These are phyloP conservation scores for Chrysoperla carnea DNA, from an alignment of 1,140 invertebrate species.

Conservation along the genomic window DNA sequence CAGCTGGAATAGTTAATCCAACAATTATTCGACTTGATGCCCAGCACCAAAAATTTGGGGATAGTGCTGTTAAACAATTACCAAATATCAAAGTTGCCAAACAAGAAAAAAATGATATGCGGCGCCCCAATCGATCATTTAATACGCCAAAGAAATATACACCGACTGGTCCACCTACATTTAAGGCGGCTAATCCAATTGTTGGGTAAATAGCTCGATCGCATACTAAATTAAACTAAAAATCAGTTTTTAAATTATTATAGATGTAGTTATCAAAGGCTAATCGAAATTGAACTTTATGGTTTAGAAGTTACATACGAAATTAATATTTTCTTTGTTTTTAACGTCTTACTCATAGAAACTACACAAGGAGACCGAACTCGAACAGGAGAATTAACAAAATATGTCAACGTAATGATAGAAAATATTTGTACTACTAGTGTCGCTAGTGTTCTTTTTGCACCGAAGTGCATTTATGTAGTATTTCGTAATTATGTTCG, in stretches of 20 bases:
- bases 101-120: slow-evolving; percentile 66
- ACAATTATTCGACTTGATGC: slow-evolving; percentile 57
- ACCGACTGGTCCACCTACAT: slow-evolving; percentile 67
- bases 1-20: slow-evolving; percentile 73
- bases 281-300: no score
- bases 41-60: slow-evolving; percentile 67
- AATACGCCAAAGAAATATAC: slow-evolving; percentile 70
- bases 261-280: no score
- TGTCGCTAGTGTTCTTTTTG: no score
- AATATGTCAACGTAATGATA: no score
- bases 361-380: no score
- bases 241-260: slow-evolving; percentile 8
- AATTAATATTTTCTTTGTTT: no score
- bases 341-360: no score
- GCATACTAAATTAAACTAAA: slow-evolving; percentile 74
- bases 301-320: no score
- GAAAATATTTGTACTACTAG: no score
- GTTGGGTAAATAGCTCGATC: slow-evolving; percentile 70
- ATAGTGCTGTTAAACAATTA: slow-evolving; percentile 55
- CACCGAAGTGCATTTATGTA: no score
- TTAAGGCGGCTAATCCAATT: slow-evolving; percentile 61
- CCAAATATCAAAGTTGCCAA: slow-evolving; percentile 56
- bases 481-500: no score
- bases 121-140: slow-evolving; percentile 68
- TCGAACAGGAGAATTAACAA: no score